Conservation (phyloP, 2,888 invertebrate species). For the Cryptocephalus moraei region DNA sequence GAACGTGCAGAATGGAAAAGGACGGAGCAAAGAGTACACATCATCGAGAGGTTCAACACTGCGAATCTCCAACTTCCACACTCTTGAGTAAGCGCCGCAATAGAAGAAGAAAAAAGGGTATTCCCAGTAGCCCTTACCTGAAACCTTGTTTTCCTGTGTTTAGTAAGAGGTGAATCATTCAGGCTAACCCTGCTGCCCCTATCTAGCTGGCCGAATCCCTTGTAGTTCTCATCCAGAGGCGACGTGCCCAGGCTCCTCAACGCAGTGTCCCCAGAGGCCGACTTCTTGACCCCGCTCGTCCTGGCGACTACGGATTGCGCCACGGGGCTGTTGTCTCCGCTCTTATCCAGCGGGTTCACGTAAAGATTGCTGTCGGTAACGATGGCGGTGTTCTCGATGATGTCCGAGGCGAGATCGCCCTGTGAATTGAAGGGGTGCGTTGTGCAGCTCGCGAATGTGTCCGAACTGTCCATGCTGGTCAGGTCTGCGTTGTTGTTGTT, state of each 20-base stretch:
- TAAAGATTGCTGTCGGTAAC: constrained; percentile 69
- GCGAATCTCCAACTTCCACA: no score
- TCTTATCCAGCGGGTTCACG: constrained; percentile 75
- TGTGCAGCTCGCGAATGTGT: constrained; percentile 94
- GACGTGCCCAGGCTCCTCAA: constrained; percentile 55
- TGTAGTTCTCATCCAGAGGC: constrained; percentile 46
- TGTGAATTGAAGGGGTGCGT: constrained; percentile 90
- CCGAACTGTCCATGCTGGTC: constrained; percentile 66
- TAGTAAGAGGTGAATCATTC: constrained; percentile 60
- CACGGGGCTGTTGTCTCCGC: constrained; percentile 38
- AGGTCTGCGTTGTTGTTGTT: constrained; percentile 37
- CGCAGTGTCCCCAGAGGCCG: constrained; percentile 68
- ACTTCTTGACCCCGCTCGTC: constrained; percentile 55
- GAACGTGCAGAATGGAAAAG: no score
- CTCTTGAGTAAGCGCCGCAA: no score
- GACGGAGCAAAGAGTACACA: no score
- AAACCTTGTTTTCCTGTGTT: constrained; percentile 78
- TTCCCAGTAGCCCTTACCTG: constrained; percentile 45
- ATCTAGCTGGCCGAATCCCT: constrained; percentile 37
- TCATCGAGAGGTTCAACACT: no score
- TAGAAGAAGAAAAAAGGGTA: no score
- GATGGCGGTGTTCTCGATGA: constrained; percentile 29
- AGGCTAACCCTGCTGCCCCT: constrained; percentile 48
- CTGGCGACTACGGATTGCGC: constrained; percentile 29
- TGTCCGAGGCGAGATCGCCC: constrained; percentile 42